Base-by-base conservation (phyloP, 2,888 invertebrate species). In the Axea sp. region DNA sequence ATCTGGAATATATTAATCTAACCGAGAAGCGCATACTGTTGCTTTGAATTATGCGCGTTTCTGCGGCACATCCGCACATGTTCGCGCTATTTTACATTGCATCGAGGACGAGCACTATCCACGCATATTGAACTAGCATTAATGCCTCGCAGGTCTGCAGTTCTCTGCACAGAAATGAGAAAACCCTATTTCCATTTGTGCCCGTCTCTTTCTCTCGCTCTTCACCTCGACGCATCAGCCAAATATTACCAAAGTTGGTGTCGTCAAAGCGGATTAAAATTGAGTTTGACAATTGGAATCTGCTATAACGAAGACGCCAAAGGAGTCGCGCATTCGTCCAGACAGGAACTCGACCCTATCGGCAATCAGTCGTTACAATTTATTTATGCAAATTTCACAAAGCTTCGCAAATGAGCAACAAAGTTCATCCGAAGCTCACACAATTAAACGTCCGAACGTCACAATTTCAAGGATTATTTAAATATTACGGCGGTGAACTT, bases 1-100 rank as follows among this genome's bases (percentile, higher is more conserved):
- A 81, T 80, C 81, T 73, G 75, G 82, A 80, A 81, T 83, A 82
- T 82, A 81, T 83, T 83, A 82, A 83, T 82, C 76, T 77, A 55
- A 45, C 64, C 72, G 60, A 73, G 73, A 68, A 73, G 67, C 76
- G 78, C 77, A 80, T 79, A 78, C 73, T 78, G 67, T 76, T 76
- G 78, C 80, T 79, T 77, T 80, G 80, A 81, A 82, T 82, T 80
- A 80, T 81, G 78, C 76, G 77, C 75, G 77, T 73, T 62, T 65
- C 68, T 47, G 68, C 57, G 47, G 47, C 76, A 76, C 75, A 55
- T 65, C 39, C 72, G 60, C 74, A 72, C 75, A 65, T 57, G 55
- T 49, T 45, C 9, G 60, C 47, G 30, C 55, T 60, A 76, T 71
- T 73, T 68, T 71, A 73, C 71, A 76, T 76, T 53, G 77, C 77